These are phyloP conservation scores for Drosophila sechellia DNA, from an alignment of 1,140 invertebrate species.

Conservation along the genomic window DNA sequence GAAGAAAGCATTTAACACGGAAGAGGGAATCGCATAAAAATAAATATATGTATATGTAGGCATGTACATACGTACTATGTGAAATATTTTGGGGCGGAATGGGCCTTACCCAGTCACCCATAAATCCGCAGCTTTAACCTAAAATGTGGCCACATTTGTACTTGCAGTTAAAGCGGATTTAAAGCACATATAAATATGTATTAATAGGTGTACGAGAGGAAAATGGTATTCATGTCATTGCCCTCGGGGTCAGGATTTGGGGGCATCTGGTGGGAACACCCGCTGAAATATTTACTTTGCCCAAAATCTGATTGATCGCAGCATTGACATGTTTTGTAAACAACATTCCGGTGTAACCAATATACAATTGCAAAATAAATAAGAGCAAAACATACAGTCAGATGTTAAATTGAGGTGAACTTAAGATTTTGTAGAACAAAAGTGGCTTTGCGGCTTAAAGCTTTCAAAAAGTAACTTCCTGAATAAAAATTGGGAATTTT, in stretches of 20 bases:
- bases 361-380: neutral
- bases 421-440: no score
- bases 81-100: neutral
- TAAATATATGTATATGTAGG: constrained; percentile 29
- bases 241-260: constrained; percentile 6
- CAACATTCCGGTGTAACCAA: neutral
- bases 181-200: constrained; percentile 2
- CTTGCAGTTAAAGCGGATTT: constrained; percentile 9
- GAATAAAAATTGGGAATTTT: no score
- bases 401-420: neutral
- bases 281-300: constrained; percentile 14
- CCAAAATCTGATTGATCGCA: constrained; percentile 4
- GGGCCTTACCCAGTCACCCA: constrained; percentile 7
- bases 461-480: no score
- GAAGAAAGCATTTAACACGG: constrained; percentile 46
- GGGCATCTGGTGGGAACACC: constrained; percentile 6
- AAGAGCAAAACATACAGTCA: neutral
- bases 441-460: no score
- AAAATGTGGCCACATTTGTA: constrained; percentile 46
- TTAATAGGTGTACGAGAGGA: neutral
- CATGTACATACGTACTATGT: neutral
- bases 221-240: constrained; percentile 10
- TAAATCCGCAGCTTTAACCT: constrained; percentile 34
- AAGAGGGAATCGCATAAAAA: constrained; percentile 42
- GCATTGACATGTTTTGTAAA: constrained; percentile 4